Evolutionary conservation across 2,888 invertebrate genomes (phyloP).

Genomic region (Drosophila recens): DNA sequence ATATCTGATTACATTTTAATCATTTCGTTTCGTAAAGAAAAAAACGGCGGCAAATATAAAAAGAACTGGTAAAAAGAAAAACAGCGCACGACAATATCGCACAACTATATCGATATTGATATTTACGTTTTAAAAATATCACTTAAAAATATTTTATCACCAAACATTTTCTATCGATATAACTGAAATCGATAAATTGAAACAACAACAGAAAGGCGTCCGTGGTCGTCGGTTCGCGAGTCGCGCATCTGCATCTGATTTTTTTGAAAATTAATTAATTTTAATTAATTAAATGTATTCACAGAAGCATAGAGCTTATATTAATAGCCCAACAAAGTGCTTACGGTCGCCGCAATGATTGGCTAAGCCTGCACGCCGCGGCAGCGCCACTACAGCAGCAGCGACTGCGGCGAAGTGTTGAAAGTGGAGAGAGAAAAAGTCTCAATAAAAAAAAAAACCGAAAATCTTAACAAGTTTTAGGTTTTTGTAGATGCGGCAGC

Average conservation of each 20-base stretch:
- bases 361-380: conserved; percentile 41
- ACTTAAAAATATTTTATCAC: too few relatives aligned
- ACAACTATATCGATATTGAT: too few relatives aligned
- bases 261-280: conserved; percentile 43
- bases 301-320: conserved; percentile 17
- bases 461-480: conserved; percentile 68
- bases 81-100: too few relatives aligned
- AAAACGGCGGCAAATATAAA: too few relatives aligned
- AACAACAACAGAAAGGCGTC: conserved; percentile 65
- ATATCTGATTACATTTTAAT: too few relatives aligned
- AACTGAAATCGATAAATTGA: conserved; percentile 31
- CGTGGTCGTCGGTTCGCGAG: conserved; percentile 66
- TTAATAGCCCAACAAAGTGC: conserved; percentile 21
- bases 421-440: conserved; percentile 65
- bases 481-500: conserved; percentile 54
- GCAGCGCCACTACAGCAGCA: conserved; percentile 38
- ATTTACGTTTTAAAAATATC: too few relatives aligned
- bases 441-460: conserved; percentile 51
- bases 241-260: conserved; percentile 58
- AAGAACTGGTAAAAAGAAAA: too few relatives aligned
- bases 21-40: too few relatives aligned
- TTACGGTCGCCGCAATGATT: conserved; percentile 39
- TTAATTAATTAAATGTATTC: conserved; percentile 47
- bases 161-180: too few relatives aligned
- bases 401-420: conserved; percentile 52